phyloP scores from a whole-genome alignment of 2,797 vertebrate genomes.

The Falco biarmicus region DNA sequence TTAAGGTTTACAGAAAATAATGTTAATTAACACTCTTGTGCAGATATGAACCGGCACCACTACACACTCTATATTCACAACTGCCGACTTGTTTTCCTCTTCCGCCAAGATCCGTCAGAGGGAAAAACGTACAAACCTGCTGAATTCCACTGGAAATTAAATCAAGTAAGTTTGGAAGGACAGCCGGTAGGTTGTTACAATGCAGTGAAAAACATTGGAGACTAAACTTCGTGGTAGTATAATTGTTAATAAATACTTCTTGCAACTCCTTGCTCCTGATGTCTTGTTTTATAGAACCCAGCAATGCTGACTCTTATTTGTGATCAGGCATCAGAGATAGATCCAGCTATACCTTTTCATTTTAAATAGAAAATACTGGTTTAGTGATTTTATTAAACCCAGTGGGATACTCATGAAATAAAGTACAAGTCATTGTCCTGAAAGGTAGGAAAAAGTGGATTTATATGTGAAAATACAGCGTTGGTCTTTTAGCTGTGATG shows the following conservation, averaged over 20 bases:
- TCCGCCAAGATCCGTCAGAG: constrained; percentile 91
- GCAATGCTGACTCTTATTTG: background rate
- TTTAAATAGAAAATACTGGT: background rate
- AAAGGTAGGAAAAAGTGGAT: background rate
- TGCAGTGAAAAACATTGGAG: accelerated
- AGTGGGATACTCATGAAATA: background rate
- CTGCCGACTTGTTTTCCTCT: constrained; percentile 91
- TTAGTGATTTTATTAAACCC: background rate
- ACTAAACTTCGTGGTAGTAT: accelerated
- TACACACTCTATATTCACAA: constrained; percentile 93
- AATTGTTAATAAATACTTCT: background rate
- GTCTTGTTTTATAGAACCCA: background rate
- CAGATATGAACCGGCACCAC: constrained; percentile 97
- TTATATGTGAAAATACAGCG: background rate
- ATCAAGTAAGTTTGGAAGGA: constrained; percentile 81
- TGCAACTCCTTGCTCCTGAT: background rate
- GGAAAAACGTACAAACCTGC: constrained; percentile 91
- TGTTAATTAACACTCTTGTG: background rate
- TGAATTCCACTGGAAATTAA: constrained; percentile 97
- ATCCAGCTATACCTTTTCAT: background rate
- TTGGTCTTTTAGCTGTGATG: background rate
- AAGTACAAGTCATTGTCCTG: background rate
- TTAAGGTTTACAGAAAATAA: background rate
- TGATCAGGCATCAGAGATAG: background rate
- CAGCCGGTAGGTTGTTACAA: background rate